Base-by-base conservation (phyloP, 2,113 vertebrate genomes). In the Callipepla squamata region DNA sequence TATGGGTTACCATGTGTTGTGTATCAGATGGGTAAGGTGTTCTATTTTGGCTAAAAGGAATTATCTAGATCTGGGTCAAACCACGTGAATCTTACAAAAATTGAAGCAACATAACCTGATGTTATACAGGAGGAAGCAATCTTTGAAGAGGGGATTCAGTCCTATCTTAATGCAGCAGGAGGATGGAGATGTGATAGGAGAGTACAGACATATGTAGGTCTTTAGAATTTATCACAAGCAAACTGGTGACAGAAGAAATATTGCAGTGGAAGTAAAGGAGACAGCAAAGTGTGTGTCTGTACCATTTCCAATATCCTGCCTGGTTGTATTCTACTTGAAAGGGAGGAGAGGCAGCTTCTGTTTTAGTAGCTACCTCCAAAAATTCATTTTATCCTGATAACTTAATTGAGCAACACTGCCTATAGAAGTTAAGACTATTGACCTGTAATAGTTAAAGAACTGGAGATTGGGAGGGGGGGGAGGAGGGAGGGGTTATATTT, bases 271-370 rank as follows among this genome's bases (percentile, higher is more conserved):
- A 85, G 48, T 73, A 70, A 57, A 85, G 66, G n/a, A 61, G 15
- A 78, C 73, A 80, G 70, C 4, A 0, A 91, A 87, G 69, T 82
- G 63, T 90, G 10, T 82, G 20, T 69, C 36, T 4, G 0, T 81
- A 61, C 70, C 30, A n/a, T 89, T 94, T 93, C 78, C 70, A 92
- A 48, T 80, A 80, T 87, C 75, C 28, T 93, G 34, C 38, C 59
- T 92, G 67, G 21, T 75, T 93, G 70, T 67, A 63, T 81, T 74
- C 63, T 77, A 3, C 72, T 93, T 80, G 57, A 85, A 51, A 89
- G 17, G 32, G 47, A 77, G 12, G 5, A 17, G 6, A 76, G 48
- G 61, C 72, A 10, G 32, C 45, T 85, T 65, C 40, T 80, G 59
- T 67, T 92, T 80, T 87, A 83, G 59, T 63, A n/a, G 28, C 84